Conservation (phyloP, 2,113 vertebrate species). For the Donacobius atricapilla region DNA sequence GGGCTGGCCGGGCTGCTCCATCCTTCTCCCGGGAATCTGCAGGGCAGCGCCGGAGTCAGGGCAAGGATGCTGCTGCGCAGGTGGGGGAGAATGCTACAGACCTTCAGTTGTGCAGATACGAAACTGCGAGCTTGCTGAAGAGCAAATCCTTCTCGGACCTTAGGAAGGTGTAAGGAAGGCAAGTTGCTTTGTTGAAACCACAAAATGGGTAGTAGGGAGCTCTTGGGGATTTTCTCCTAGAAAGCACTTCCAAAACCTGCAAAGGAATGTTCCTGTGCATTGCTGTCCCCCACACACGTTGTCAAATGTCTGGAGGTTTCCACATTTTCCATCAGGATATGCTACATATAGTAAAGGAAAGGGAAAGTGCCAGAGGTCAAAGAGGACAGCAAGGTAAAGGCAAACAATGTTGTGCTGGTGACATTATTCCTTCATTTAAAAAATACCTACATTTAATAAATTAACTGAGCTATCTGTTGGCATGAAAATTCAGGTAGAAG, state of each 20-base stretch:
- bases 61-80: neutral
- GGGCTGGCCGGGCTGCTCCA: rapidly evolving
- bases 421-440: neutral
- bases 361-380: neutral
- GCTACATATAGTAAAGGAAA: neutral
- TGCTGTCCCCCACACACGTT: neutral
- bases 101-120: neutral
- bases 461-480: neutral
- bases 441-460: neutral
- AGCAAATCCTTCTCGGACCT: neutral
- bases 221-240: neutral
- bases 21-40: neutral
- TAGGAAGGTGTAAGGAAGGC: neutral
- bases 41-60: neutral
- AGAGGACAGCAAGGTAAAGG: neutral
- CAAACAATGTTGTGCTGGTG: neutral
- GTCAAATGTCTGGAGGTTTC: neutral
- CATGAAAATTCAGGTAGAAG: neutral
- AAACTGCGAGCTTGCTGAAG: neutral
- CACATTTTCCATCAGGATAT: neutral
- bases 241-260: neutral
- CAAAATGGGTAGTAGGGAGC: neutral
- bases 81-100: too few species aligned
- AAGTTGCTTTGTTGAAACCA: neutral
- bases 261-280: neutral